A percentile compares a stretch with the other conserved stretches of the same genome.
phyloP scores from a whole-genome alignment of 2,113 vertebrate genomes.

The Formicarius rufipectus region DNA sequence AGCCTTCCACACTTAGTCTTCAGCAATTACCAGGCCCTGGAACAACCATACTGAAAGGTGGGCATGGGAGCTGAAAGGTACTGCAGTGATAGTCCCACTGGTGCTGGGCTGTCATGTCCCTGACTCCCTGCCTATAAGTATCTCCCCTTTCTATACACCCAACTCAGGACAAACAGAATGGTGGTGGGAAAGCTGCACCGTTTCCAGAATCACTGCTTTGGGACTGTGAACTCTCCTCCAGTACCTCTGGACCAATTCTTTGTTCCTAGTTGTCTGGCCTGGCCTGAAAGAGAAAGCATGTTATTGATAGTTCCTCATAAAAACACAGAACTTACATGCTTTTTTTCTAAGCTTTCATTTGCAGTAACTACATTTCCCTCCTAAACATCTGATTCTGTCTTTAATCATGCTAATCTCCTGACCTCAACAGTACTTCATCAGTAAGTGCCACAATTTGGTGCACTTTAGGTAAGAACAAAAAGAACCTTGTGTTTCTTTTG shows the following conservation, averaged over 20 bases:
- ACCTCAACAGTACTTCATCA: not conserved
- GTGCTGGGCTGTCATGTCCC: not conserved
- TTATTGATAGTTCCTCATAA: not conserved
- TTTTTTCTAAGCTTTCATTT: not conserved
- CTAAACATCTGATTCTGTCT: not conserved
- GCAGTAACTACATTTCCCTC: not conserved
- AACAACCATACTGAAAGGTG: not conserved
- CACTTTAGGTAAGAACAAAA: not conserved
- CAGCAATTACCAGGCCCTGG: not conserved
- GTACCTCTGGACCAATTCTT: not conserved
- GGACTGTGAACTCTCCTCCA: not conserved
- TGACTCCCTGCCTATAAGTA: not conserved
- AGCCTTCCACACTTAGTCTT: not conserved
- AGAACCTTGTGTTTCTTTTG: constrained; percentile 14
- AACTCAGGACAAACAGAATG: not conserved
- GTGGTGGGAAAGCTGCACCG: not conserved
- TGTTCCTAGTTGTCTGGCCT: not conserved
- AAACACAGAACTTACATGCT: not conserved
- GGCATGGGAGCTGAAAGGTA: not conserved
- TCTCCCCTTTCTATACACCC: not conserved
- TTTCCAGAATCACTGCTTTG: not conserved
- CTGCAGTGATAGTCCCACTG: not conserved
- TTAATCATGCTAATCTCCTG: not conserved
- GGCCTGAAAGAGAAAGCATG: not conserved
- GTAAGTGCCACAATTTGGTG: not conserved